Conservation (phyloP, 2,113 vertebrate genomes). For the Gymnogyps californianus region DNA sequence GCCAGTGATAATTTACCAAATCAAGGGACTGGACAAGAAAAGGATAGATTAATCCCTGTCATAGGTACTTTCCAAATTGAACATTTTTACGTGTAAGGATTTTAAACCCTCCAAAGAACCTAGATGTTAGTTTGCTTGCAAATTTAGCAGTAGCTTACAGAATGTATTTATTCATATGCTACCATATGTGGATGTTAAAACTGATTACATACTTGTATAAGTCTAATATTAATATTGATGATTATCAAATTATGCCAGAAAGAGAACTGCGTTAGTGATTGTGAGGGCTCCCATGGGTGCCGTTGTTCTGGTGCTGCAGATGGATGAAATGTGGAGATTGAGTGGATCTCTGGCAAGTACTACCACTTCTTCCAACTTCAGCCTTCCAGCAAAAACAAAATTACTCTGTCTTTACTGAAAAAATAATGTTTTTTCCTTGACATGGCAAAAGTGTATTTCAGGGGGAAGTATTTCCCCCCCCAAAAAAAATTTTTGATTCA, state of each 20-base stretch:
- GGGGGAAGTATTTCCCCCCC: neutral
- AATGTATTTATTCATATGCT: neutral
- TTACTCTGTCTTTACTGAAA: neutral
- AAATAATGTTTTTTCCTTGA: neutral
- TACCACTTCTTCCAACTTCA: neutral
- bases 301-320: neutral
- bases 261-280: accelerated
- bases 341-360: neutral
- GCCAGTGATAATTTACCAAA: neutral
- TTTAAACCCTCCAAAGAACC: neutral
- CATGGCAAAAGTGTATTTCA: neutral
- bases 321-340: neutral
- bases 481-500: neutral
- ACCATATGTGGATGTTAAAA: neutral
- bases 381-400: neutral
- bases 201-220: neutral
- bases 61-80: neutral
- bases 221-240: neutral
- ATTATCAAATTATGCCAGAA: neutral
- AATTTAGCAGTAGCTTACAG: neutral
- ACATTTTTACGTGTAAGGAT: neutral
- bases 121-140: neutral
- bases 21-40: neutral
- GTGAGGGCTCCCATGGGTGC: accelerated
- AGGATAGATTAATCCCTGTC: neutral